Conservation (phyloP, 1,140 invertebrate species). For the Arctopsyche grandis region DNA sequence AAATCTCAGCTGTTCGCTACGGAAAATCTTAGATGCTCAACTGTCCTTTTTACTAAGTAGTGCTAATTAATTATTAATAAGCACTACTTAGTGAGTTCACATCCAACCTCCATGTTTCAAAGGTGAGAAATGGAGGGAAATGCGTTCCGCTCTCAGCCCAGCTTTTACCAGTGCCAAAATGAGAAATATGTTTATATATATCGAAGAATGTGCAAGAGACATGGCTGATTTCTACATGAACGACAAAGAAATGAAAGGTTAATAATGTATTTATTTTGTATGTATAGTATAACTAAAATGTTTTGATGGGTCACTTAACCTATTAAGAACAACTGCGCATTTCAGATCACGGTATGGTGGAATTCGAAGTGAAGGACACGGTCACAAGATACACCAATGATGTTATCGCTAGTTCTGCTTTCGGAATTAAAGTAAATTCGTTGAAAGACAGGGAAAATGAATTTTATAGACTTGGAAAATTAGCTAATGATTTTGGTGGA, state of each 20-base stretch:
- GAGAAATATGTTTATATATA: constrained; percentile 28
- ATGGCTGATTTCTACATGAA: not conserved
- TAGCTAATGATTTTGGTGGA: constrained; percentile 48
- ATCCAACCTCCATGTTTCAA: too few species aligned
- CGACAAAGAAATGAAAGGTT: not conserved
- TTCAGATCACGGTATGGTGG: constrained; percentile 35
- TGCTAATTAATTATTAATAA: too few species aligned
- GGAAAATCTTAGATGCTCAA: too few species aligned
- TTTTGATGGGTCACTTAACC: too few species aligned
- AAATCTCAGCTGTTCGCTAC: too few species aligned
- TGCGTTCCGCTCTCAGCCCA: constrained; percentile 13
- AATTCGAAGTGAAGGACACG: constrained; percentile 65
- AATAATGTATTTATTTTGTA: not conserved
- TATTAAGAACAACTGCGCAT: not conserved
- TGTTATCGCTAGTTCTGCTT: constrained; percentile 69
- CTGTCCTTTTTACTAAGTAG: too few species aligned
- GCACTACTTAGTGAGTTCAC: too few species aligned
- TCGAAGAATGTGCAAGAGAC: constrained; percentile 15
- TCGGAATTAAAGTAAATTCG: constrained; percentile 69
- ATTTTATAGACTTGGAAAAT: constrained; percentile 65
- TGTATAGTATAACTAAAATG: not conserved
- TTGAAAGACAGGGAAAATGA: constrained; percentile 65
- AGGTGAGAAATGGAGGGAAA: constrained; percentile 26
- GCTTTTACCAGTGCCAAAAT: constrained; percentile 12
- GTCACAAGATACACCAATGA: constrained; percentile 69